A percentile compares a stretch with the other conserved stretches of the same genome.
Conservation (phyloP, 2,797 vertebrate genomes). For the Cyprinella venusta region DNA sequence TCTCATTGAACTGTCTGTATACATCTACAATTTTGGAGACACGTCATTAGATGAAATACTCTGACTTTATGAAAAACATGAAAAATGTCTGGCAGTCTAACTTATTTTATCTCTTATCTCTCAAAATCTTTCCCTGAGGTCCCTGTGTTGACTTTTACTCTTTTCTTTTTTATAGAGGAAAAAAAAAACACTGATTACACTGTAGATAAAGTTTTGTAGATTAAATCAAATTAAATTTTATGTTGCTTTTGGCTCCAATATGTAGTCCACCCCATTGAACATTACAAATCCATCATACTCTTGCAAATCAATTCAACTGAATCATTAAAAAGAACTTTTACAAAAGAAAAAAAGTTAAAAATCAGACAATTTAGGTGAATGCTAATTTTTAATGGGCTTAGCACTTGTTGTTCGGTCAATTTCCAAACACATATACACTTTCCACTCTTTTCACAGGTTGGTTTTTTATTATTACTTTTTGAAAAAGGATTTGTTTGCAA, state of each 20-base stretch:
- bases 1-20: not conserved
- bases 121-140: not conserved
- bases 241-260: not conserved
- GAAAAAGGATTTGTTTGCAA: not conserved
- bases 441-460: not conserved
- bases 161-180: not conserved
- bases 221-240: not conserved
- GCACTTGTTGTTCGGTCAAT: not conserved
- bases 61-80: not conserved
- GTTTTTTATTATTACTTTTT: not conserved
- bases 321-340: rapidly evolving
- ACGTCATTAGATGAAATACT: not conserved
- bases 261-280: not conserved
- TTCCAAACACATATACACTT: not conserved
- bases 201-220: not conserved
- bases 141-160: not conserved
- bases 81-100: not conserved
- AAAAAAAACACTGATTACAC: not conserved
- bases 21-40: not conserved
- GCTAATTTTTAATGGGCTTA: not conserved
- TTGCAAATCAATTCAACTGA: not conserved
- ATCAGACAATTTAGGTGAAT: not conserved
- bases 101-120: not conserved
- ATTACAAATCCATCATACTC: not conserved
- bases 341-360: not conserved